Evolutionary conservation across 37 sponge, comb jelly and placozoan species (phyloP).

Genomic region (Cliona cf. orientalis): DNA sequence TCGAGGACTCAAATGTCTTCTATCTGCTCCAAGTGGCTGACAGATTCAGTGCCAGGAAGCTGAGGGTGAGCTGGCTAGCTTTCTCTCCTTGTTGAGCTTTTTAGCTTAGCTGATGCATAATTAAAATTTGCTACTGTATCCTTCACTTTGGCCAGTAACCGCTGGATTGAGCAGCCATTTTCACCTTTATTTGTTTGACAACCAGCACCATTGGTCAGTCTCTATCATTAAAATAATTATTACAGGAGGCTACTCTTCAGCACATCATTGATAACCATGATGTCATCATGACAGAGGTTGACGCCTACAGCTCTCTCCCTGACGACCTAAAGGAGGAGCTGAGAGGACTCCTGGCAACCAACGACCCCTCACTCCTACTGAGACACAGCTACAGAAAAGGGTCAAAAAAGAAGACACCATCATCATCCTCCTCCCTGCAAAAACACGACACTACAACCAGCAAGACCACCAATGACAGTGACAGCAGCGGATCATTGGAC

Average conservation of each 20-base stretch:
- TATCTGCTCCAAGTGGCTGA: conserved; percentile 62
- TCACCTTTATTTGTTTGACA: neutral
- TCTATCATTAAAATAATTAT: neutral
- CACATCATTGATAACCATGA: conserved; percentile 50
- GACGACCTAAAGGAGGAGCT: conserved; percentile 49
- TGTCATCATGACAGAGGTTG: conserved; percentile 51
- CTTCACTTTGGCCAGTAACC: no score
- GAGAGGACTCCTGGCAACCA: conserved; percentile 11
- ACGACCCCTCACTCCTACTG: conserved; percentile 32
- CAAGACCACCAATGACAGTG: no score
- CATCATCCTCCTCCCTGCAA: no score
- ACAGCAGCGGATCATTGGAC: no score
- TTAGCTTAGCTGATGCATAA: no score
- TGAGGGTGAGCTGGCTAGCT: conserved; percentile 43
- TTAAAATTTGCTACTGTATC: no score
- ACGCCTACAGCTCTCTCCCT: conserved; percentile 42
- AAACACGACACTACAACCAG: no score
- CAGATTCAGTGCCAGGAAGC: conserved; percentile 32
- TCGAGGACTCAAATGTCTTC: conserved; percentile 53
- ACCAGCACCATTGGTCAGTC: neutral
- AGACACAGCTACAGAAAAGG: conserved; percentile 5
- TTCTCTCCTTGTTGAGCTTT: no score
- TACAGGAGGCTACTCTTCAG: conserved; percentile 50
- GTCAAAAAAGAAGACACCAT: no score
- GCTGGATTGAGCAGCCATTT: no score